Conservation (phyloP, 1,140 invertebrate genomes). For the Drosophila prosaltans region DNA sequence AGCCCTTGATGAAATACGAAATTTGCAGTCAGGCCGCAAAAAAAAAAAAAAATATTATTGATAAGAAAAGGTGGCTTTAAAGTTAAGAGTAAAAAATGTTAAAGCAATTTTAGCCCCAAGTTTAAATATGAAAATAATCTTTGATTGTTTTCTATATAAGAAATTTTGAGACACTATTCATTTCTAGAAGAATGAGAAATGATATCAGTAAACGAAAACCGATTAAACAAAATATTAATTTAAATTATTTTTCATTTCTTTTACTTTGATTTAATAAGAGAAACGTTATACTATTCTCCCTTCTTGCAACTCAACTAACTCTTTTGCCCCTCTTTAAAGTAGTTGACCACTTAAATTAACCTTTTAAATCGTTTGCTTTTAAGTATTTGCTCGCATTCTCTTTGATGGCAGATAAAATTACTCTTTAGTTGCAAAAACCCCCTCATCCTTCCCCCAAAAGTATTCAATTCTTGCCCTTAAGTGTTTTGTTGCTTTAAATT, state of each 20-base stretch:
- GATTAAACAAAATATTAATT: too few species aligned
- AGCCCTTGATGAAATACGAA: constrained; percentile 29
- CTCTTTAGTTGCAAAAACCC: not conserved
- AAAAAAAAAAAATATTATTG: not conserved
- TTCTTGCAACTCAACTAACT: too few species aligned
- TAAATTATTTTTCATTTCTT: too few species aligned
- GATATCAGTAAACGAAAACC: too few species aligned
- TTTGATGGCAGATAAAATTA: not conserved
- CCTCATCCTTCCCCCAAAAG: constrained; percentile 4
- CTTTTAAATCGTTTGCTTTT: not conserved
- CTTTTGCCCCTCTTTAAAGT: too few species aligned
- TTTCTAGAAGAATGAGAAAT: too few species aligned
- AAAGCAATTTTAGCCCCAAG: not conserved
- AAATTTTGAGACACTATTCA: too few species aligned
- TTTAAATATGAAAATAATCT: too few species aligned
- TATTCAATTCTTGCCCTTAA: constrained; percentile 34
- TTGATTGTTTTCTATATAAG: too few species aligned
- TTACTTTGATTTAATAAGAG: too few species aligned
- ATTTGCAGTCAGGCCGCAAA: constrained; percentile 42
- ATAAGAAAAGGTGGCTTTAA: not conserved
- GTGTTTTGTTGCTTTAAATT: constrained; percentile 46
- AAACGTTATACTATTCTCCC: too few species aligned
- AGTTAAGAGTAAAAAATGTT: not conserved
- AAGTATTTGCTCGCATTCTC: not conserved
- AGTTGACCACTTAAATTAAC: not conserved